Conservation (phyloP, 2,113 vertebrate species). For the Mastomys natalensis region DNA sequence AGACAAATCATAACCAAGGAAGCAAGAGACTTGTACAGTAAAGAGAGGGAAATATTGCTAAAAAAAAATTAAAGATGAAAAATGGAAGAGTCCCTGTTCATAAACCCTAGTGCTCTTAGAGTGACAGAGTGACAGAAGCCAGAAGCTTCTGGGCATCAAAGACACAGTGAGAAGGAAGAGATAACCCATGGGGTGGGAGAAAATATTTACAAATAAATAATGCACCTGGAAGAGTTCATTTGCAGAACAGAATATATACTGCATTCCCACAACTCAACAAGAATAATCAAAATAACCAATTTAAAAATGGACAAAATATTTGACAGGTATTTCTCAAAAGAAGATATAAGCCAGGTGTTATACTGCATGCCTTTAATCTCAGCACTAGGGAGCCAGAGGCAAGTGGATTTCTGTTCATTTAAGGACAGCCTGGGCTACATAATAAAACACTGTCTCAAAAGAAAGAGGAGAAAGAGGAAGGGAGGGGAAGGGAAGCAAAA, state of each 20-base stretch:
- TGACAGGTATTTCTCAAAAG: background rate
- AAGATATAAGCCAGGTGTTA: background rate
- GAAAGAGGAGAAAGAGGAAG: background rate
- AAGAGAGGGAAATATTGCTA: background rate
- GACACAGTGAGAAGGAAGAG: background rate
- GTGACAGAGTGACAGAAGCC: background rate
- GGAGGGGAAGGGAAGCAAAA: accelerated
- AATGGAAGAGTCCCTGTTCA: background rate
- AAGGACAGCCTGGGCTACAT: background rate
- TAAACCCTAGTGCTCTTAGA: background rate
- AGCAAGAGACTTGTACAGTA: background rate
- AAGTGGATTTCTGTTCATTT: background rate
- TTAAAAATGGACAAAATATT: background rate
- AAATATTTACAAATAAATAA: background rate
- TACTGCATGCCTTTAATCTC: too few relatives aligned
- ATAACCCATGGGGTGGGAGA: background rate
- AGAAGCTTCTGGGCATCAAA: background rate
- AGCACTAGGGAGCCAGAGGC: background rate
- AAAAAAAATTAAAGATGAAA: conserved; percentile 36
- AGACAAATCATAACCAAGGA: background rate
- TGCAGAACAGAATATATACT: background rate
- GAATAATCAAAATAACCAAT: background rate
- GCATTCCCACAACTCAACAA: background rate
- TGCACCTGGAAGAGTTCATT: background rate
- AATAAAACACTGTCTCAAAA: background rate